Evolutionary conservation across 2,797 vertebrate genomes (phyloP).

Genomic region (Phataginus tricuspis): DNA sequence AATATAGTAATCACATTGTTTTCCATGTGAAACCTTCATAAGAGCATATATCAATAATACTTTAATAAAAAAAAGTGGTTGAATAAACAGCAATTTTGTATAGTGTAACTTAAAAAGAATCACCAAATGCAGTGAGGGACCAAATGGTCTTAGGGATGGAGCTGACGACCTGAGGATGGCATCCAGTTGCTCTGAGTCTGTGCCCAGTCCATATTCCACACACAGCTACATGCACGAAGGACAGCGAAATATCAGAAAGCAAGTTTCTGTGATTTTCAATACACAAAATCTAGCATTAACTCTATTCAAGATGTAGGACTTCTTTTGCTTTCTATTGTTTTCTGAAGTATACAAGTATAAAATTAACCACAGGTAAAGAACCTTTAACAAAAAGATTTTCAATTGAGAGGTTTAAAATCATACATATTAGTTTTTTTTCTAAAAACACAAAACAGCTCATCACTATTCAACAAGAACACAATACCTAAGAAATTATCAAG

Average conservation of each 20-base stretch:
- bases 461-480: neutral
- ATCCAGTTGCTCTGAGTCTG: neutral
- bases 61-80: neutral
- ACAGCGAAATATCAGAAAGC: neutral
- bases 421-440: neutral
- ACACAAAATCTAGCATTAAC: constrained; percentile 14
- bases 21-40: too few relatives aligned
- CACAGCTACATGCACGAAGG: neutral
- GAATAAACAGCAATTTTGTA: neutral
- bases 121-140: neutral
- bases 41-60: too few relatives aligned
- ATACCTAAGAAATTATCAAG: neutral
- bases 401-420: neutral
- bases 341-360: neutral
- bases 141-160: neutral
- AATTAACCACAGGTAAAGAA: neutral
- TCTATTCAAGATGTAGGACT: neutral
- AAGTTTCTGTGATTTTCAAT: constrained; percentile 27
- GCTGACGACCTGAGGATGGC: neutral
- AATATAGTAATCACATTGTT: too few relatives aligned
- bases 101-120: neutral
- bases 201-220: neutral
- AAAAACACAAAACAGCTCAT: neutral
- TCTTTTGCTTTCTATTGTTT: neutral
- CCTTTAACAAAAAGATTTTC: neutral